Evolutionary conservation across 2,888 invertebrate species (phyloP).

Genomic region (Apodemia mormo): DNA sequence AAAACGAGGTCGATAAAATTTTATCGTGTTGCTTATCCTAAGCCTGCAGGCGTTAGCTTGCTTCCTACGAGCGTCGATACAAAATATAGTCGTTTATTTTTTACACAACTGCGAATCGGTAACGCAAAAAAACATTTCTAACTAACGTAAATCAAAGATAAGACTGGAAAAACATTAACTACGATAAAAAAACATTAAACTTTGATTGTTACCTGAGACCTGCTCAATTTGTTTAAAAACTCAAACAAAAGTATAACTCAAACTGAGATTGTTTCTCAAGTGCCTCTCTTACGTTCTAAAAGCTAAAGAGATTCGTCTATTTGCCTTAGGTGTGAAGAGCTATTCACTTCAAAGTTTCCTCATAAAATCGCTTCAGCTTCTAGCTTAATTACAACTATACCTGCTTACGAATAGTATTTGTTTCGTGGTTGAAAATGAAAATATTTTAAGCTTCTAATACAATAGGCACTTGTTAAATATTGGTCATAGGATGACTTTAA

Average conservation of each 20-base stretch:
- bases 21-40: too few species aligned
- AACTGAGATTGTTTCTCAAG: conserved; percentile 10
- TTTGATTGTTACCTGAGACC: neutral
- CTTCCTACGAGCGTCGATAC: too few species aligned
- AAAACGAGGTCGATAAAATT: too few species aligned
- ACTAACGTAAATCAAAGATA: neutral
- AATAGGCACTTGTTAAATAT: too few species aligned
- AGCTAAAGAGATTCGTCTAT: conserved; percentile 24
- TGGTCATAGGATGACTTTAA: too few species aligned
- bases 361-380: conserved; percentile 31
- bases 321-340: conserved; percentile 37
- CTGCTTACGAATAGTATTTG: neutral
- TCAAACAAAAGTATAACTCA: conserved; percentile 10
- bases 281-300: conserved; percentile 1
- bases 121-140: too few species aligned
- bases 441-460: too few species aligned
- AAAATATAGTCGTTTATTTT: too few species aligned
- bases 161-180: neutral
- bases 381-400: conserved; percentile 20
- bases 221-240: neutral
- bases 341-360: conserved; percentile 36
- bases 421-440: too few species aligned
- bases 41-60: too few species aligned
- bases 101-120: neutral
- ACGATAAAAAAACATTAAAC: neutral